phyloP scores from a whole-genome alignment of 2,797 vertebrate species.

The Myripristis murdjan region DNA sequence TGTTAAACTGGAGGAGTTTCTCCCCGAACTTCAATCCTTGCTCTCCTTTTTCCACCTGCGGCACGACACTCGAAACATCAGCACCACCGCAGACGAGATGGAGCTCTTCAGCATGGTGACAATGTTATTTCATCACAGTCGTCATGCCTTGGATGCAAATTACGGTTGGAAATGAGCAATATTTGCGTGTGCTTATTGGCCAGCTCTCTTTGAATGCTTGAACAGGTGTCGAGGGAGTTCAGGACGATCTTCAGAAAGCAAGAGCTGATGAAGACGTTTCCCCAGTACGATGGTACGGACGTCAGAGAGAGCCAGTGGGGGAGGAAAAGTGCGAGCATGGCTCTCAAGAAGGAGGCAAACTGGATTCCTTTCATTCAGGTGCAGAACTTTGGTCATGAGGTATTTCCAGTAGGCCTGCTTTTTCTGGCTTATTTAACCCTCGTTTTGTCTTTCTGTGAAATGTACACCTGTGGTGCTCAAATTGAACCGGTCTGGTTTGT shows the following conservation, averaged over 20 bases:
- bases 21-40: slow-evolving; percentile 77
- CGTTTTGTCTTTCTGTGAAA: too few relatives aligned
- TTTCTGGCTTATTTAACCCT: too few relatives aligned
- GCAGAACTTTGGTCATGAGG: background rate
- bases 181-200: background rate
- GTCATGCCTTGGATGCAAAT: background rate
- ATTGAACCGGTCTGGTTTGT: too few relatives aligned
- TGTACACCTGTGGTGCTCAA: too few relatives aligned
- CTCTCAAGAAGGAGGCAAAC: slow-evolving; percentile 83
- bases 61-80: slow-evolving; percentile 68
- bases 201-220: background rate
- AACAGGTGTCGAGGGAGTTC: slow-evolving; percentile 82
- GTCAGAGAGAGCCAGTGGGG: slow-evolving; percentile 68
- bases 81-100: slow-evolving; percentile 80
- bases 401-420: too few relatives aligned
- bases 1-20: slow-evolving; percentile 73
- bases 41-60: slow-evolving; percentile 79
- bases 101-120: slow-evolving; percentile 82
- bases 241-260: slow-evolving; percentile 82
- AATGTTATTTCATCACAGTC: too few relatives aligned
- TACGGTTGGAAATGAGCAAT: background rate
- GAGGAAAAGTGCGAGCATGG: slow-evolving; percentile 57
- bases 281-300: slow-evolving; percentile 71
- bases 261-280: slow-evolving; percentile 83
- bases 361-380: slow-evolving; percentile 86